phyloP scores from a whole-genome alignment of 2,888 invertebrate species.

The Orthosia incerta region DNA sequence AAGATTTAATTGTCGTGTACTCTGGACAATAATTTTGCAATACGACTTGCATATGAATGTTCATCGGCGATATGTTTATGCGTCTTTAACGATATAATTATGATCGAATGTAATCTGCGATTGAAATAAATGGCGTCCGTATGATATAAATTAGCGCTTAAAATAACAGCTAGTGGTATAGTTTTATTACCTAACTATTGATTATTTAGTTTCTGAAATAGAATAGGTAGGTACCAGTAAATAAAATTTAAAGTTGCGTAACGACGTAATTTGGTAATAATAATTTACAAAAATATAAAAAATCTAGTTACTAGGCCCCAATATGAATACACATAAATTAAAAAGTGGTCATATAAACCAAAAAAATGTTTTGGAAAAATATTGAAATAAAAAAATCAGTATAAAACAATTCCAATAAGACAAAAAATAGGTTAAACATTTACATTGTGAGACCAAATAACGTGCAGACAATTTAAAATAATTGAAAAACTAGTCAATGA shows the following conservation, averaged over 20 bases:
- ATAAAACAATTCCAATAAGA: constrained; percentile 43
- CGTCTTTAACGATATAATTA: constrained; percentile 62
- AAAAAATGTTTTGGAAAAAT: not conserved
- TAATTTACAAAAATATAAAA: not conserved
- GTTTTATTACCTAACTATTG: constrained; percentile 8
- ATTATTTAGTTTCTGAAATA: constrained; percentile 9
- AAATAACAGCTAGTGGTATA: constrained; percentile 26
- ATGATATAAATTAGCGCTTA: constrained; percentile 39
- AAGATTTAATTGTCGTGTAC: constrained; percentile 74
- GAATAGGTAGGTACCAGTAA: not conserved
- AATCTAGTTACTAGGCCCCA: not conserved
- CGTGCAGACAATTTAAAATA: not conserved
- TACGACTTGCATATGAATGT: constrained; percentile 70
- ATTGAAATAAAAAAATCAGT: not conserved
- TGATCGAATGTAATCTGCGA: constrained; percentile 50
- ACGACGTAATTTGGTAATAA: not conserved
- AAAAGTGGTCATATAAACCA: not conserved
- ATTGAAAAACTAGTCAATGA: not conserved
- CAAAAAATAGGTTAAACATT: not conserved
- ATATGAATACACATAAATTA: not conserved
- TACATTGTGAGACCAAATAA: constrained; percentile 3
- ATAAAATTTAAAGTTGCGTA: not conserved
- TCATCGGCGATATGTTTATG: constrained; percentile 71
- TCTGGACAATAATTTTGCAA: constrained; percentile 76
- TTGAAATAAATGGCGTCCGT: constrained; percentile 47